Evolutionary conservation across 1,140 invertebrate species (phyloP), one percentile per base, ranked within the genome.

Genomic region (Caenorhabditis remanei): DNA sequence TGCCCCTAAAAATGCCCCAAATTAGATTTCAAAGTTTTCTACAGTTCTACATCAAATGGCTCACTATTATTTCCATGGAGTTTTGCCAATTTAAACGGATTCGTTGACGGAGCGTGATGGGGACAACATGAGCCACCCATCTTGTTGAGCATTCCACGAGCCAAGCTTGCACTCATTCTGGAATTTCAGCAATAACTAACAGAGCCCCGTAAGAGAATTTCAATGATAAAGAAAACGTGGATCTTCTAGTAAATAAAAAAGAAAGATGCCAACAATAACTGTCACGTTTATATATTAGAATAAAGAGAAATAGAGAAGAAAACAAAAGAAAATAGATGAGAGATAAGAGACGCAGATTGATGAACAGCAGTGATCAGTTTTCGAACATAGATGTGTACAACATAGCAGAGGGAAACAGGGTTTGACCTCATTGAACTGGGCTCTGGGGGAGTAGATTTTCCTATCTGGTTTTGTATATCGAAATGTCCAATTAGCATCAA

Each of bases 341-440:
- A 79, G 43, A 79, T 14, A 41, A 79, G 71, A 79, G 43, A 79
- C 71, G 43, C 71, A 79, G 71, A 79, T n/a, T 6, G 46, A 50
- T 53, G 6, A 79, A 79, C 71, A 79, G n/a, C 46, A 79, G 19
- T 79, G 71, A 79, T 79, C 71, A 79, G 71, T 79, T 79, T 79
- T 79, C 46, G 71, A 79, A 79, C 71, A 79, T 79, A 53, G 24
- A 79, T 79, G 71, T 79, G 41, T 58, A n/a, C 55, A 58, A 6
- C 6, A 58, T 32, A 21, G 24, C 6, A 63, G 61, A 63, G 21
- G 24, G 43, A n/a, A n/a, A 41, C 21, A 50, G 0, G 11, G 46
- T 79, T 48, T 79, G 43, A 21, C 9, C 71, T 71, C 14, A 46
- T 7, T 71, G 24, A 32, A 71, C 40, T 46, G 14, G 63, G 4